Percentiles rank a stretch among this genome's conserved stretches.
Evolutionary conservation across 35 echinoderm and acorn worm species (phyloP).

Genomic region (Holothuria glaberrima): DNA sequence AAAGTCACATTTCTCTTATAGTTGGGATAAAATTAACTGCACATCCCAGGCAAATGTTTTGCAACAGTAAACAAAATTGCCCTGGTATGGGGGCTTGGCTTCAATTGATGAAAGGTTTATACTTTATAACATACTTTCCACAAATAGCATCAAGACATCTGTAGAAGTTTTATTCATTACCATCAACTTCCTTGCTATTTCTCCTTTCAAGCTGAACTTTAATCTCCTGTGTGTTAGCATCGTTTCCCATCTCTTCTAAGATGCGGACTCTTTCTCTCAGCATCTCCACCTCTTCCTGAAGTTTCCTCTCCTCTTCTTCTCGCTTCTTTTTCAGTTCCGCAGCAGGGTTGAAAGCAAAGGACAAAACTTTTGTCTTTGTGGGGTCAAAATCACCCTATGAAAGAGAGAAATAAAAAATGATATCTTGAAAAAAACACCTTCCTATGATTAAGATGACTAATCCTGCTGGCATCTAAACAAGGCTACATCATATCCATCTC

Average conservation of each 20-base stretch:
- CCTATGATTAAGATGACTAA: too few relatives aligned
- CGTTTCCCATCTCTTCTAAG: slow-evolving; percentile 61
- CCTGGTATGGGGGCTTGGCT: too few relatives aligned
- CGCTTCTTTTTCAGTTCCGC: slow-evolving; percentile 59
- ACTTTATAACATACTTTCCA: too few relatives aligned
- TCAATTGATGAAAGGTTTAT: too few relatives aligned
- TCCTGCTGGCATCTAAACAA: too few relatives aligned
- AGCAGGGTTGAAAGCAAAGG: slow-evolving; percentile 84
- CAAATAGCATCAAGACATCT: not conserved
- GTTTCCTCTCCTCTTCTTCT: slow-evolving; percentile 50
- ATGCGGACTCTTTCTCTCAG: slow-evolving; percentile 79
- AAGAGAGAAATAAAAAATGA: not conserved
- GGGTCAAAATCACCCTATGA: slow-evolving; percentile 94
- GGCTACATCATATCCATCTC: too few relatives aligned
- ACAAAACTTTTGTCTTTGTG: slow-evolving; percentile 80
- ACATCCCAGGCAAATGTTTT: too few relatives aligned
- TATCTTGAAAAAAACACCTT: too few relatives aligned
- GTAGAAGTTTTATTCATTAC: slow-evolving; percentile 33
- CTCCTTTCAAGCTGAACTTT: slow-evolving; percentile 45
- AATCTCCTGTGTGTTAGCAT: slow-evolving; percentile 69
- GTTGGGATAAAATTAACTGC: too few relatives aligned
- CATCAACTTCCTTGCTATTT: slow-evolving; percentile 78
- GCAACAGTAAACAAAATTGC: too few relatives aligned
- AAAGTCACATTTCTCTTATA: too few relatives aligned
- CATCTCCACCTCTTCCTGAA: slow-evolving; percentile 60